Evolutionary conservation across 1,140 invertebrate species (phyloP).

Genomic region (Bactericera cockerelli): DNA sequence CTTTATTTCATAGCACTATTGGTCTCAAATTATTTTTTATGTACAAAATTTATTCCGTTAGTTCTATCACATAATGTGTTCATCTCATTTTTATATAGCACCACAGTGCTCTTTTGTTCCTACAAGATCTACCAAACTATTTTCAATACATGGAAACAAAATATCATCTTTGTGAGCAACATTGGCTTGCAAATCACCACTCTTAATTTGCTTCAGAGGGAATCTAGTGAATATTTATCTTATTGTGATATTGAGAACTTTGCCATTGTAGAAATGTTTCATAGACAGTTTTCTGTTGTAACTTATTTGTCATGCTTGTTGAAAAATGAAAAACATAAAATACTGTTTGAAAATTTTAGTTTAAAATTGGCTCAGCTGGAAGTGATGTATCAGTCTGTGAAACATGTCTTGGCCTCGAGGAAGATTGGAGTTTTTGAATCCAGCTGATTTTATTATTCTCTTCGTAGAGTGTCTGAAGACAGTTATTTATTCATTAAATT

Average conservation of each 20-base stretch:
- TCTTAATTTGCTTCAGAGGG: background rate
- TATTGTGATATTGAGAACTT: background rate
- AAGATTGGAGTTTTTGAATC: background rate
- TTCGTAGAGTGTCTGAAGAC: background rate
- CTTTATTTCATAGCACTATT: no score
- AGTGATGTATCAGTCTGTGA: background rate
- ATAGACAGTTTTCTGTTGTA: background rate
- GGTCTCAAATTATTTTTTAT: no score
- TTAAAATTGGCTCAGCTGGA: background rate
- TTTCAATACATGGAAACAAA: background rate
- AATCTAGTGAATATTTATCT: background rate
- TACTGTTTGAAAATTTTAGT: conserved; percentile 1
- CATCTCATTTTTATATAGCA: no score
- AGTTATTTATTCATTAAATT: no score
- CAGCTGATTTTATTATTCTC: background rate
- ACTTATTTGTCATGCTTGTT: background rate
- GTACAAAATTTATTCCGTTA: no score
- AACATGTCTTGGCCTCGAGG: background rate
- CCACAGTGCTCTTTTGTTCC: no score
- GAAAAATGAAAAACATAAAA: background rate
- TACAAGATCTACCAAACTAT: no score
- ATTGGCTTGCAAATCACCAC: background rate
- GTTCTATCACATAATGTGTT: no score
- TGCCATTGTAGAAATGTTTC: conserved; percentile 6
- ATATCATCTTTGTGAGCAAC: background rate